Base-by-base conservation (phyloP, 2,888 invertebrate genomes). In the Onthophagus sagittarius region DNA sequence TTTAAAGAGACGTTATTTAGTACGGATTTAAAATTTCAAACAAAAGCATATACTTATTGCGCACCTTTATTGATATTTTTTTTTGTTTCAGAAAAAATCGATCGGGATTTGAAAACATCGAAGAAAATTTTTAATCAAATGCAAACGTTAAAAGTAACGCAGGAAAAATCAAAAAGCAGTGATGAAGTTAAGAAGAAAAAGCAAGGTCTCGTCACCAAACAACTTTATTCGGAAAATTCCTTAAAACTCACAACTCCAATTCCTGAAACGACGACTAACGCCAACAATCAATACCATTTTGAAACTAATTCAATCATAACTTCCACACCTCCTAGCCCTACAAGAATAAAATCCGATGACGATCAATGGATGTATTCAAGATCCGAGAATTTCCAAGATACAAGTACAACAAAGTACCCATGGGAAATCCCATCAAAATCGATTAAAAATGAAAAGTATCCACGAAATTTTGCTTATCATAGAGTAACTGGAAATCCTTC, bases 381-480 rank as follows among this genome's bases (percentile, higher is more conserved):
- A 76, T 15, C n/a, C 15, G 15, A 67, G 9, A 23, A 23, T 6
- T n/a, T n/a, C 31, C 31, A 70, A 15, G 69, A 75, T 15, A 9
- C 15, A 13, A 65, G 72, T 32, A 65, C 75, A 4, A 77, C 78
- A 62, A 79, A 77, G 72, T 77, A 78, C 73, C 78, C 78, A 53
- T 78, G 79, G 78, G 77, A 77, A 65, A 53, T 69, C 6, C 76
- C 77, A 72, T 77, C 75, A 69, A 80, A 77, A 76, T 64, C 77
- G 4, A 74, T 69, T 33, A 74, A 76, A 71, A 77, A 77, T 79
- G 78, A 77, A 53, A 73, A 81, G 77, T 83, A 82, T 81, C 83
- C 82, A 11, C 82, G 83, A 76, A 83, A 83, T 75, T 86, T 86
- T 79, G 81, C 84, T 80, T 86, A 85, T 83, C 85, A 85, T 74